Base-by-base conservation (phyloP, 2,888 invertebrate genomes). In the Lasioglossum marginatum region DNA sequence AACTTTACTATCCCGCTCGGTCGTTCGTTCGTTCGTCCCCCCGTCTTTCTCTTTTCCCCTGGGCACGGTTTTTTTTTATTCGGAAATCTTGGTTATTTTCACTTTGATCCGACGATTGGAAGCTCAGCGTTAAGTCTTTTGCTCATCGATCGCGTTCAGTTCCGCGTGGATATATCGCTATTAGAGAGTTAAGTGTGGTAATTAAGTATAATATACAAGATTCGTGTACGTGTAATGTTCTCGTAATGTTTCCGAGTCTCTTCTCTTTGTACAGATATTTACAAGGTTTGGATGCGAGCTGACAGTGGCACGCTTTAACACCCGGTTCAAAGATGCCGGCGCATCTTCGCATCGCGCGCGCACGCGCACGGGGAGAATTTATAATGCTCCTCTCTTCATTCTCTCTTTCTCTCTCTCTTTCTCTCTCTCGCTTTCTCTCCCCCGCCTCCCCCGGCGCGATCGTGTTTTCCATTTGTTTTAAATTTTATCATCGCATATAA, bases 181-280 rank as follows among this genome's bases (percentile, higher is more conserved):
- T 92, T 93, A 92, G 92, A 92, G 92, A 93, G 81, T 94, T 93
- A 94, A 94, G 92, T 94, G 93, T 92, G 91, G 93, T 94, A 94
- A 93, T 92, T 94, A 94, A 93, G 92, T 94, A 92, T 93, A 93
- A 94, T 94, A 94, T 94, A 94, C 94, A 94, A 93, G 87, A 86
- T 85, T 63, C 77, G 60, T 91, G 75, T 88, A 86, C 40, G 82
- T 89, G 92, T 91, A 91, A 85, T 91, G 81, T 89, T 68, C 87
- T 90, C 88, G 90, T 92, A 37, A 88, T 89, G 91, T 91, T 90
- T 63, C 90, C 91, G 89, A 83, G 85, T 83, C 73, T 79, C 73
- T 75, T 66, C 52, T 68, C 57, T 92, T 91, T 92, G 88, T 92
- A 92, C 92, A 91, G 79, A 83, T 91, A 91, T 91, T 91, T 91